These are phyloP conservation scores for Amphiura filiformis DNA, from an alignment of 35 echinoderm and acorn worm species.

Conservation along the genomic window DNA sequence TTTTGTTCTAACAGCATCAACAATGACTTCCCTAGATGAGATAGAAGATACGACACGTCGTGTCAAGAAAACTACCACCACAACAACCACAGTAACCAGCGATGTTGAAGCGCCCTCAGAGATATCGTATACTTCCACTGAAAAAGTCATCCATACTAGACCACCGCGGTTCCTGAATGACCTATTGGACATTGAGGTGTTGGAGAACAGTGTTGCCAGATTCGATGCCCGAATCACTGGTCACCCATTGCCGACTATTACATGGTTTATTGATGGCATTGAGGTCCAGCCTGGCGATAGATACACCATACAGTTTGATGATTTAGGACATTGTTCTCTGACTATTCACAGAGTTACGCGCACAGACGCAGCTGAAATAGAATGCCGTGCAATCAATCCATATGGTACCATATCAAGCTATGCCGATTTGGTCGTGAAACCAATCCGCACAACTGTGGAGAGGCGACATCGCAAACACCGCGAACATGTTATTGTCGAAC, in stretches of 20 bases:
- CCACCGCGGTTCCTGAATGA: slow-evolving; percentile 90
- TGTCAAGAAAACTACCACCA: slow-evolving; percentile 82
- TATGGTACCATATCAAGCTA: slow-evolving; percentile 75
- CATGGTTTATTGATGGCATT: slow-evolving; percentile 91
- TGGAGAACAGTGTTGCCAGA: slow-evolving; percentile 87
- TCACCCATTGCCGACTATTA: slow-evolving; percentile 62
- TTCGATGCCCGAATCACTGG: slow-evolving; percentile 91
- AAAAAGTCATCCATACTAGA: slow-evolving; percentile 35
- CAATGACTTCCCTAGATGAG: background rate
- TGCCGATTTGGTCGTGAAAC: slow-evolving; percentile 92
- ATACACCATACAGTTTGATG: slow-evolving; percentile 93
- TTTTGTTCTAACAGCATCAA: background rate
- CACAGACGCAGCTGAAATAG: slow-evolving; percentile 87
- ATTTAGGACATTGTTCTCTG: slow-evolving; percentile 88
- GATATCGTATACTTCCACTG: slow-evolving; percentile 49
- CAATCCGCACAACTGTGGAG: slow-evolving; percentile 53
- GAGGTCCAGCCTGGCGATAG: slow-evolving; percentile 84
- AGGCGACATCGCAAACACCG: slow-evolving; percentile 42
- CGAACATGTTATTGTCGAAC: slow-evolving; percentile 57
- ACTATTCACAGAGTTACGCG: slow-evolving; percentile 82
- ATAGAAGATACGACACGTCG: slow-evolving; percentile 54
- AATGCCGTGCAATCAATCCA: slow-evolving; percentile 87
- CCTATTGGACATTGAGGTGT: slow-evolving; percentile 91
- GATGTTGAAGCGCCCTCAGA: slow-evolving; percentile 83
- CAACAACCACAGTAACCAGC: slow-evolving; percentile 69